Evolutionary conservation across 2,888 invertebrate species (phyloP).

Genomic region (Penaeus monodon): DNA sequence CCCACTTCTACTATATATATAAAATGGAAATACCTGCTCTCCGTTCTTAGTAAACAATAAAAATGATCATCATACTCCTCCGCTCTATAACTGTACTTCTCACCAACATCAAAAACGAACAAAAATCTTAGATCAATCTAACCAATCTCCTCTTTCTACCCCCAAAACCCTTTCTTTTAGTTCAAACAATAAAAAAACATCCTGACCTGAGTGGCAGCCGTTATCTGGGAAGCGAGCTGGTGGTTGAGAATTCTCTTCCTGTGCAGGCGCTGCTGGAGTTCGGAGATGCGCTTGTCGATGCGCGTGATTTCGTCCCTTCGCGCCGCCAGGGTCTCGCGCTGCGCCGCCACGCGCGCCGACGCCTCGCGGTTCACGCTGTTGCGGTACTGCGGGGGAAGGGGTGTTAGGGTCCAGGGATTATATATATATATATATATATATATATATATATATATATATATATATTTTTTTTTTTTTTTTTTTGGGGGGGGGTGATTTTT

Average conservation of each 20-base stretch:
- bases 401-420: not conserved
- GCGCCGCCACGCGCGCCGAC: conserved; percentile 88
- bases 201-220: conserved; percentile 68
- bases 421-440: too few species aligned
- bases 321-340: conserved; percentile 87
- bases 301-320: conserved; percentile 91
- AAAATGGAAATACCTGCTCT: too few species aligned
- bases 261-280: conserved; percentile 90
- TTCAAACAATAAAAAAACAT: too few species aligned
- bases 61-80: too few species aligned
- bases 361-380: conserved; percentile 96
- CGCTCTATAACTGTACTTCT: too few species aligned
- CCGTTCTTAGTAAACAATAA: too few species aligned
- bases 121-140: too few species aligned
- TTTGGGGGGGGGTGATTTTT: not conserved
- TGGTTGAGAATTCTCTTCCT: conserved; percentile 88
- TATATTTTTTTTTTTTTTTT: not conserved
- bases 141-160: too few species aligned
- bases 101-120: too few species aligned
- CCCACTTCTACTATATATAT: too few species aligned
- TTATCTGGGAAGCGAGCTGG: conserved; percentile 78
- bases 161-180: too few species aligned
- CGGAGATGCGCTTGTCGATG: conserved; percentile 93
- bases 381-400: conserved; percentile 80
- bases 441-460: too few species aligned